These are phyloP conservation scores for Salticus scenicus DNA, from an alignment of 2,888 invertebrate species.

Conservation along the genomic window DNA sequence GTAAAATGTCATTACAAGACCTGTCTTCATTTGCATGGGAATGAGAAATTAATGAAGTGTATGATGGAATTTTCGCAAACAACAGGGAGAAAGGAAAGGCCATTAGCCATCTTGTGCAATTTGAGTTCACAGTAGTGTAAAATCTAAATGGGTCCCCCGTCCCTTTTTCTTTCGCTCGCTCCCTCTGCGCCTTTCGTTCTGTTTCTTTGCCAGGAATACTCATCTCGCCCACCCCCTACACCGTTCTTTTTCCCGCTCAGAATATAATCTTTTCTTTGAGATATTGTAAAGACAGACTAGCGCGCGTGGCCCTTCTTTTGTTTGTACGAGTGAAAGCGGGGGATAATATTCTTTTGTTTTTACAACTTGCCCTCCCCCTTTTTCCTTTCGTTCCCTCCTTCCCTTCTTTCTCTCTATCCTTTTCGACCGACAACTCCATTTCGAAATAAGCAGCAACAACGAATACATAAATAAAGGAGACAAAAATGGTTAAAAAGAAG, in stretches of 20 bases:
- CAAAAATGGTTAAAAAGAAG: background rate
- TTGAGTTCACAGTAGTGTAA: constrained; percentile 71
- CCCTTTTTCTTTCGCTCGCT: constrained; percentile 31
- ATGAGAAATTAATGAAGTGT: constrained; percentile 73
- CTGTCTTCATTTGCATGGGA: constrained; percentile 72
- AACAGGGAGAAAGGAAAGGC: constrained; percentile 68
- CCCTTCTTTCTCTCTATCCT: background rate
- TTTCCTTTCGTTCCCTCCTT: background rate
- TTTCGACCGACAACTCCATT: constrained; percentile 5
- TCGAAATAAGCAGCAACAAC: constrained; percentile 19
- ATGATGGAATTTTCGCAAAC: constrained; percentile 72
- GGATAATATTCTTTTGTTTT: background rate
- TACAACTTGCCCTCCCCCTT: background rate
- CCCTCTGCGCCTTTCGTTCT: constrained; percentile 34
- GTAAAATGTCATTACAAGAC: constrained; percentile 71
- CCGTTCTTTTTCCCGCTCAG: background rate
- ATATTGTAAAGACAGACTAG: constrained; percentile 10
- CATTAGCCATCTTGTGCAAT: constrained; percentile 70
- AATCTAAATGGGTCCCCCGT: constrained; percentile 70
- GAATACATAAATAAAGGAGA: constrained; percentile 12
- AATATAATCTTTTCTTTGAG: constrained; percentile 31
- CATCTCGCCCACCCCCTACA: background rate
- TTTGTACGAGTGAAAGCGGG: constrained; percentile 7
- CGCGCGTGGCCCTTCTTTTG: constrained; percentile 11
- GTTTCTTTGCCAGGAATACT: constrained; percentile 28